Evolutionary conservation across 2,888 invertebrate genomes (phyloP).

Genomic region (Oscheius sp.): DNA sequence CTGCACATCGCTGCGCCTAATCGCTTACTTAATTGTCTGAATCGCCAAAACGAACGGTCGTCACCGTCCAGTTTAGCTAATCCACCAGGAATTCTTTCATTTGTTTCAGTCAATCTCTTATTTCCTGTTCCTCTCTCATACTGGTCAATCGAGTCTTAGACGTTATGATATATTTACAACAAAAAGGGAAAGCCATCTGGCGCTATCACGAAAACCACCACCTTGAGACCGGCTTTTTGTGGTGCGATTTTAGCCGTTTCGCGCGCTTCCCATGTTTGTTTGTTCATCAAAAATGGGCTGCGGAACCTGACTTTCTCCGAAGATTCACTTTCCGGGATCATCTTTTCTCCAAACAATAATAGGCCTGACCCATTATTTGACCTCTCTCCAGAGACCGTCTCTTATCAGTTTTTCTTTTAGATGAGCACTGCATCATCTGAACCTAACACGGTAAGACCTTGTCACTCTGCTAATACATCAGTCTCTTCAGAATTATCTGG

Average conservation of each 20-base stretch:
- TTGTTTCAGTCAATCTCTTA: not conserved
- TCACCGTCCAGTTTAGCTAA: not conserved
- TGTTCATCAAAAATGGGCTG: slow-evolving; percentile 23
- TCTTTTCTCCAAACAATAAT: slow-evolving; percentile 18
- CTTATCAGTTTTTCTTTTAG: not conserved
- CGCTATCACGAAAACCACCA: slow-evolving; percentile 15
- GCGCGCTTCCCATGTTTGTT: slow-evolving; percentile 31
- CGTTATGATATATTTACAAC: not conserved
- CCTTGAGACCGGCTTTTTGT: slow-evolving; percentile 24
- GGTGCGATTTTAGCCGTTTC: slow-evolving; percentile 23
- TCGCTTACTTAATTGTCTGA: slow-evolving; percentile 25
- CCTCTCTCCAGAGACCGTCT: not conserved
- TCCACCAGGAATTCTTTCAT: no score
- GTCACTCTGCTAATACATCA: slow-evolving; percentile 17
- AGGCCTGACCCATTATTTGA: not conserved
- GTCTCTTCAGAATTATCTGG: slow-evolving; percentile 13
- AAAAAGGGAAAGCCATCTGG: not conserved
- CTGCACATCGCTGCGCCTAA: slow-evolving; percentile 11
- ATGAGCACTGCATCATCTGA: slow-evolving; percentile 18
- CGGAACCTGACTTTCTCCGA: slow-evolving; percentile 15
- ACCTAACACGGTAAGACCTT: slow-evolving; percentile 10
- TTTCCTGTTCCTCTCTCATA: not conserved
- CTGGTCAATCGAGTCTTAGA: no score
- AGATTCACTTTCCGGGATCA: slow-evolving; percentile 26
- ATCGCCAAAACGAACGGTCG: not conserved